phyloP scores from a whole-genome alignment of 1,140 invertebrate genomes.

The Phthorimaea operculella region DNA sequence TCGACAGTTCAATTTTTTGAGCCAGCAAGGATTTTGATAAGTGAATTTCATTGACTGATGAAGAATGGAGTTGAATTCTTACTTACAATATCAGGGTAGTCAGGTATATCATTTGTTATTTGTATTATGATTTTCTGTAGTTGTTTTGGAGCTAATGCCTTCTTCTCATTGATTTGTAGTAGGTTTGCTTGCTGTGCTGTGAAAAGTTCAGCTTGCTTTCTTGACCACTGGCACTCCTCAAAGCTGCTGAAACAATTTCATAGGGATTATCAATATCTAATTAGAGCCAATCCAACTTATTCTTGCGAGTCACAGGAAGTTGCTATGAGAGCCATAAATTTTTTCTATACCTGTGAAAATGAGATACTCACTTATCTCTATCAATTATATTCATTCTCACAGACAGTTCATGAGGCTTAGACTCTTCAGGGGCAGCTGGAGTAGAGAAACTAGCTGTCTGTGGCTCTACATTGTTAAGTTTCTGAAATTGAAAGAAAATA shows the following conservation, averaged over 20 bases:
- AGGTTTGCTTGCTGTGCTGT: conserved; percentile 86
- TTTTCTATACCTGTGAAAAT: neutral
- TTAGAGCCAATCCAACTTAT: too few species aligned
- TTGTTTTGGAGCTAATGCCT: conserved; percentile 79
- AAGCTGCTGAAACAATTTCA: conserved; percentile 38
- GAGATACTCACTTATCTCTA: conserved; percentile 47
- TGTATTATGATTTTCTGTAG: conserved; percentile 81
- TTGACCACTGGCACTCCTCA: conserved; percentile 77
- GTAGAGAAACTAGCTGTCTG: conserved; percentile 23
- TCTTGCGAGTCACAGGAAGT: too few species aligned
- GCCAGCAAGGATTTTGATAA: too few species aligned
- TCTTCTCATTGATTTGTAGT: conserved; percentile 82
- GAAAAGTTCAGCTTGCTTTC: conserved; percentile 88
- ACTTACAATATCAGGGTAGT: conserved; percentile 84
- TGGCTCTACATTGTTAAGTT: conserved; percentile 59
- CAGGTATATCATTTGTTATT: conserved; percentile 82
- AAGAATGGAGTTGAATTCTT: too few species aligned
- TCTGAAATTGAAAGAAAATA: conserved; percentile 31
- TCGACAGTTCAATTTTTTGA: too few species aligned
- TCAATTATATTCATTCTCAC: conserved; percentile 57
- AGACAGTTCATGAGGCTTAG: conserved; percentile 48
- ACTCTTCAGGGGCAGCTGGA: conserved; percentile 38
- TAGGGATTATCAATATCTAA: neutral
- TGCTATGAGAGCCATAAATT: too few species aligned
- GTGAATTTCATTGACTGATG: too few species aligned